Evolutionary conservation across 2,888 invertebrate genomes (phyloP).

Genomic region (Trichopria drosophilae): DNA sequence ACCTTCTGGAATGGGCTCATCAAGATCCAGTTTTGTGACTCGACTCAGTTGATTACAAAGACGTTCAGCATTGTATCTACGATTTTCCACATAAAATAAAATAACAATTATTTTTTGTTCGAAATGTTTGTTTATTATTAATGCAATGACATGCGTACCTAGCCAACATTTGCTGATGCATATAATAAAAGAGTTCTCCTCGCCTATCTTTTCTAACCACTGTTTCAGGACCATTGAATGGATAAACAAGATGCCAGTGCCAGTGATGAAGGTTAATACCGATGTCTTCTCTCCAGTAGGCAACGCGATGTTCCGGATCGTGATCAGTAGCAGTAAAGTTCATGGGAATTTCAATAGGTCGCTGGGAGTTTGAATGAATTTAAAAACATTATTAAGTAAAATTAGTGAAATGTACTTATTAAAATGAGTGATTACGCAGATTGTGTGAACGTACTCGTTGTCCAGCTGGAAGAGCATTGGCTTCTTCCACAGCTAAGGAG

Average conservation of each 20-base stretch:
- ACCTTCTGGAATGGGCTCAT: slow-evolving; percentile 72
- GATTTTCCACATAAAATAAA: too few relatives aligned
- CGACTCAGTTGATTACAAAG: slow-evolving; percentile 71
- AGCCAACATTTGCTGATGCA: slow-evolving; percentile 73
- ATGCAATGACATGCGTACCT: too few relatives aligned
- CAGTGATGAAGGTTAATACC: slow-evolving; percentile 87
- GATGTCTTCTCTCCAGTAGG: slow-evolving; percentile 83
- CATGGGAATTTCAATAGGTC: slow-evolving; percentile 70
- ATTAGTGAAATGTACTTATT: too few relatives aligned
- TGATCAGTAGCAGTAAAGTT: slow-evolving; percentile 75
- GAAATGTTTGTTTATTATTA: too few relatives aligned
- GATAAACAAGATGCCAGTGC: slow-evolving; percentile 90
- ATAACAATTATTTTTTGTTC: too few relatives aligned
- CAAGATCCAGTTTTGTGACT: slow-evolving; percentile 67
- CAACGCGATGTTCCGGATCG: slow-evolving; percentile 78
- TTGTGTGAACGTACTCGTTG: too few relatives aligned
- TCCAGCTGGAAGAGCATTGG: too few relatives aligned
- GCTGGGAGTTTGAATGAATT: too few relatives aligned
- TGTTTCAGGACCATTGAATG: slow-evolving; percentile 67
- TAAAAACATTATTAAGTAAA: too few relatives aligned
- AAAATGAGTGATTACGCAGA: too few relatives aligned
- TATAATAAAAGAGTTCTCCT: slow-evolving; percentile 79
- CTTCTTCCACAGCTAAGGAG: too few relatives aligned
- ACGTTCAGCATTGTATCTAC: slow-evolving; percentile 77
- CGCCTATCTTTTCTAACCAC: slow-evolving; percentile 76